A percentile compares a stretch with the other conserved stretches of the same genome.
Conservation (phyloP, 2,888 invertebrate species). For the Calliphora vomitoria region DNA sequence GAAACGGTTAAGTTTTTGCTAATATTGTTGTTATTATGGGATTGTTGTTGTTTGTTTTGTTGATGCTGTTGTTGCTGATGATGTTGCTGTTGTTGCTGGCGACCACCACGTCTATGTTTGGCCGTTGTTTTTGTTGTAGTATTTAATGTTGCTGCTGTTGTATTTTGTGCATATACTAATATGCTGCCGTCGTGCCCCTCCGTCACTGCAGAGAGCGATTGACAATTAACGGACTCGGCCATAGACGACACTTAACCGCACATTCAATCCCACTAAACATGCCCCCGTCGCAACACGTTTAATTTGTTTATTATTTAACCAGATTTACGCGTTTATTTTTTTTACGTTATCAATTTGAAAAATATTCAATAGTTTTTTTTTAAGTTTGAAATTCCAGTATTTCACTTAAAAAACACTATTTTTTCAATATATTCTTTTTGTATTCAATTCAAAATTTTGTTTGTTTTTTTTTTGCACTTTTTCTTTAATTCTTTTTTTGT, state of each 20-base stretch:
- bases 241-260: constrained; percentile 94
- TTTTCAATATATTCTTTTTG: neutral
- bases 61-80: constrained; percentile 71
- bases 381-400: constrained; percentile 29
- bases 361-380: constrained; percentile 11
- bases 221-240: constrained; percentile 94
- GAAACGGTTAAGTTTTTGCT: constrained; percentile 62
- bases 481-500: constrained; percentile 14
- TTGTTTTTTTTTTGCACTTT: constrained; percentile 23
- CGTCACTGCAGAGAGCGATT: constrained; percentile 90
- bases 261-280: constrained; percentile 85
- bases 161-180: constrained; percentile 74
- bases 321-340: constrained; percentile 29
- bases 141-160: constrained; percentile 57
- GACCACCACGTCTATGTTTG: constrained; percentile 72
- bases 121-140: constrained; percentile 62
- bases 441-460: neutral
- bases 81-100: constrained; percentile 66
- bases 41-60: constrained; percentile 55
- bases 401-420: constrained; percentile 54
- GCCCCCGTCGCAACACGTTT: constrained; percentile 80
- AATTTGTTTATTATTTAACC: constrained; percentile 58
- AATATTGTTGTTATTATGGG: constrained; percentile 64
- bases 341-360: constrained; percentile 22
- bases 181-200: constrained; percentile 86